Evolutionary conservation across 2,888 invertebrate genomes (phyloP).

Genomic region (Poecilus cupreus): DNA sequence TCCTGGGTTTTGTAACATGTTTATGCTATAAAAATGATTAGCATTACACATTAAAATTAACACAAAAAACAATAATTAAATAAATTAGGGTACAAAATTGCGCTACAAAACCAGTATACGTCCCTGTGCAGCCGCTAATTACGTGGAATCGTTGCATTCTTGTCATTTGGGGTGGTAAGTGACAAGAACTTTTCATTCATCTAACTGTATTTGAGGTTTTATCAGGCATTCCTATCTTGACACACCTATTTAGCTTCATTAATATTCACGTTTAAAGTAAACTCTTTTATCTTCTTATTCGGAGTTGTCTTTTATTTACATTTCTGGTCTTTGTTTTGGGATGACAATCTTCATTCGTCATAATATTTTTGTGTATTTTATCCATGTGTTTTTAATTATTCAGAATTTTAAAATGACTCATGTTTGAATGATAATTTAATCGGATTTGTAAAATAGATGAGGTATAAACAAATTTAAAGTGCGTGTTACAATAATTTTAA

Average conservation of each 20-base stretch:
- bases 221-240: slow-evolving; percentile 23
- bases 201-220: background rate
- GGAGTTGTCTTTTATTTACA: background rate
- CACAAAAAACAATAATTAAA: too few species aligned
- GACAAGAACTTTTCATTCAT: slow-evolving; percentile 15
- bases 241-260: background rate
- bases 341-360: background rate
- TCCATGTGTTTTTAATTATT: background rate
- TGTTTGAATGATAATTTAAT: background rate
- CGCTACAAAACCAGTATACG: too few species aligned
- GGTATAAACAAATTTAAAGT: too few species aligned
- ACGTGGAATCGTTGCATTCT: background rate
- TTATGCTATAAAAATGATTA: too few species aligned
- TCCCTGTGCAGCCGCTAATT: too few species aligned
- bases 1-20: too few species aligned
- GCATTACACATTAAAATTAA: too few species aligned
- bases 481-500: too few species aligned
- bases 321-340: background rate
- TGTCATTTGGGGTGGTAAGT: background rate
- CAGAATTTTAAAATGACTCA: slow-evolving; percentile 6
- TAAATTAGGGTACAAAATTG: too few species aligned
- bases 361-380: background rate
- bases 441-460: too few species aligned
- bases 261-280: slow-evolving; percentile 33
- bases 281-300: slow-evolving; percentile 3